Evolutionary conservation across 2,113 vertebrate species (phyloP), one percentile per base, ranked within the genome.

Genomic region (Meleagris gallopavo): DNA sequence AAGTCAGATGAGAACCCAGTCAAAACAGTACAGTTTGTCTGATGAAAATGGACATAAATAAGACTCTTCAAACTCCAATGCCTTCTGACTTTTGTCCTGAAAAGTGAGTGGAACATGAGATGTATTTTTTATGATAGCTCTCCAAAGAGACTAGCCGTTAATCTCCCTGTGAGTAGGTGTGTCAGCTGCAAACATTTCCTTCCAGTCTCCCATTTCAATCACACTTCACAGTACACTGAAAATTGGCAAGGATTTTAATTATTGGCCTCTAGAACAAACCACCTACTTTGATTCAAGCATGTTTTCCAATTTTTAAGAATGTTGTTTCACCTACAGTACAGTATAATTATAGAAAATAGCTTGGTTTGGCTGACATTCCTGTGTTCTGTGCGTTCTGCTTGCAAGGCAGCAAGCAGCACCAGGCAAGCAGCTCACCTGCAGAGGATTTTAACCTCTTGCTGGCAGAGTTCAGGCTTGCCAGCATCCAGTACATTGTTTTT

Each of bases 171-270:
- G 93, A 95, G 94, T 97, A 95, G 97, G 97, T 96, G 96, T 97
- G 97, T 96, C 96, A 94, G 94, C 94, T 95, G 94, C 93, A 96
- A 97, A 96, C 94, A 97, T 97, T 97, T 97, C 96, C 97, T 97
- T 95, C 95, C 96, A 96, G 94, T 96, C 96, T 97, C 95, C 93
- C 92, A 93, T 97, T 97, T 97, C 97, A 97, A 96, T 97, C 94
- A 95, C 95, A 97, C 96, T 97, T 97, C 97, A 97, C 97, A 97
- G 94, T 95, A 97, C 93, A 95, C 94, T 97, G 97, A 97, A 97
- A 97, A 97, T 97, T 97, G 96, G 96, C 96, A 96, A 96, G 95
- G 96, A 97, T 94, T 90, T 97, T 97, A 97, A 97, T 97, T 97
- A 96, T 79, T 97, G 96, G 96, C 93, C 86, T 95, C 94, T 91